phyloP scores from a whole-genome alignment of 2,888 invertebrate genomes.

The Mimumesa dahlbomi region DNA sequence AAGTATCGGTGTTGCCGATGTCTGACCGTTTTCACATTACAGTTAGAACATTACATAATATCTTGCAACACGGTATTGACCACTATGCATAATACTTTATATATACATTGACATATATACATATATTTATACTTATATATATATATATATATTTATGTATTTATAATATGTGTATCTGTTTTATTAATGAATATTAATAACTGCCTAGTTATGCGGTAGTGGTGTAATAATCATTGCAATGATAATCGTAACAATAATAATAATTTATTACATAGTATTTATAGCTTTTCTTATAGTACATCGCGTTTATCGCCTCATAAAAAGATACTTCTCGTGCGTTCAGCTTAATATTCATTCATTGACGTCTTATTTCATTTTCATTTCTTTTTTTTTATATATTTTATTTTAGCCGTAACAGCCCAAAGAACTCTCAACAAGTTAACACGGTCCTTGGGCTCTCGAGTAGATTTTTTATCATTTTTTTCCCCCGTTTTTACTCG shows the following conservation, averaged over 20 bases:
- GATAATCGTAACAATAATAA: constrained; percentile 74
- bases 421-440: constrained; percentile 79
- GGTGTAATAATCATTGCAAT: constrained; percentile 70
- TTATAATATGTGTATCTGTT: constrained; percentile 26
- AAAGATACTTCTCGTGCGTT: constrained; percentile 66
- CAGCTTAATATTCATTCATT: constrained; percentile 60
- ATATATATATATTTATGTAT: constrained; percentile 21
- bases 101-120: constrained; percentile 23
- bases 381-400: no score
- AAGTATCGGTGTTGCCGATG: constrained; percentile 40
- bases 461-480: constrained; percentile 35
- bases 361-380: no score
- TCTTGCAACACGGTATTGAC: constrained; percentile 58
- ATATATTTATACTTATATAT: constrained; percentile 14
- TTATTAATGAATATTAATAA: constrained; percentile 41
- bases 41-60: constrained; percentile 54
- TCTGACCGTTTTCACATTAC: constrained; percentile 32
- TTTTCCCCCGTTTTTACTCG: constrained; percentile 12
- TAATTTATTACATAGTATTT: constrained; percentile 75
- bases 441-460: constrained; percentile 76
- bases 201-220: constrained; percentile 64
- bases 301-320: constrained; percentile 70
- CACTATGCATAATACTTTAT: constrained; percentile 60
- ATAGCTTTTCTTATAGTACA: constrained; percentile 75
- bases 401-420: constrained; percentile 68